Conservation (phyloP, 2,797 vertebrate genomes). For the Sebastes diploproa region DNA sequence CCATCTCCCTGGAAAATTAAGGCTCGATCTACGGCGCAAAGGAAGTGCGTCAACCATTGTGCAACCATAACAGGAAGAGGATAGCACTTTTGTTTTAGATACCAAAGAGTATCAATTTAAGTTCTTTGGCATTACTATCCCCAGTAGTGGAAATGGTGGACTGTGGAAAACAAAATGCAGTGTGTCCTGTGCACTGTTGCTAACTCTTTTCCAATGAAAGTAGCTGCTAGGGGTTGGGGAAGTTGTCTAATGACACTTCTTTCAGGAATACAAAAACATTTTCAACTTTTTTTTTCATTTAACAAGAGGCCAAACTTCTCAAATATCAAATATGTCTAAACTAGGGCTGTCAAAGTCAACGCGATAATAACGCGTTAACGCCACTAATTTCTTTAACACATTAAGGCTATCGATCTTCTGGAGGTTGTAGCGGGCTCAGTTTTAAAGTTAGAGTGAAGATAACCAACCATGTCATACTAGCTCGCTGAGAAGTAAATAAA, state of each 20-base stretch:
- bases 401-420: no score
- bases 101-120: not conserved
- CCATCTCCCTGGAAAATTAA: not conserved
- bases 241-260: not conserved
- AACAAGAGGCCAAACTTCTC: not conserved
- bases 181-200: not conserved
- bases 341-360: rapidly evolving
- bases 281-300: not conserved
- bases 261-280: not conserved
- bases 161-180: no score
- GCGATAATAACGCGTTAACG: no score
- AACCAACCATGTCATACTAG: no score
- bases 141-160: no score
- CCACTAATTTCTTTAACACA: no score
- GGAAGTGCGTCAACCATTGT: not conserved
- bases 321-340: not conserved
- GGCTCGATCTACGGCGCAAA: not conserved
- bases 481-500: no score
- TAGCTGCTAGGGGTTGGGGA: not conserved
- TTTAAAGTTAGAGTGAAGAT: no score
- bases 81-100: not conserved
- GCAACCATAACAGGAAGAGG: not conserved
- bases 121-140: not conserved
- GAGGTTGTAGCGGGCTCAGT: no score
- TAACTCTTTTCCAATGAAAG: not conserved